phyloP scores from a whole-genome alignment of 2,113 vertebrate species.

The Hoplias malabaricus region DNA sequence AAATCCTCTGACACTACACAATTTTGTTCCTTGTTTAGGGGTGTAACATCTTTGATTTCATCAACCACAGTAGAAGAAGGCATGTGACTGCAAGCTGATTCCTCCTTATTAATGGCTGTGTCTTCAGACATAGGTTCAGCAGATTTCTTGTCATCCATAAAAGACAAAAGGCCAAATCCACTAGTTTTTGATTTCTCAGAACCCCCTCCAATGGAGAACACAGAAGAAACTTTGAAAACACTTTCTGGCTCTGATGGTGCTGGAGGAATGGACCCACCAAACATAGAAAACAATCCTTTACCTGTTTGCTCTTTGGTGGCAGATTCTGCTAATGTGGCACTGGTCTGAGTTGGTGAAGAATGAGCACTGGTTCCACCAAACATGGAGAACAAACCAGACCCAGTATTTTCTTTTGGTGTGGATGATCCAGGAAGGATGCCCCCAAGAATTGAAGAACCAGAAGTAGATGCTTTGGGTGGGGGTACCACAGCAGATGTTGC shows the following conservation, averaged over 20 bases:
- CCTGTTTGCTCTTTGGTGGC: conserved; percentile 62
- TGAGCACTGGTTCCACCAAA: conserved; percentile 63
- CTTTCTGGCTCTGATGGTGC: conserved; percentile 67
- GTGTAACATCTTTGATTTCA: conserved; percentile 19
- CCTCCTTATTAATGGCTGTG: conserved; percentile 20
- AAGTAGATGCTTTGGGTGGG: conserved; percentile 41
- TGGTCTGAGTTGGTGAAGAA: conserved; percentile 17
- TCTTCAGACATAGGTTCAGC: conserved; percentile 44
- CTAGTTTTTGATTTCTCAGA: conserved; percentile 69
- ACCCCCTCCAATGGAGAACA: conserved; percentile 73
- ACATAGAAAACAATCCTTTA: conserved; percentile 74
- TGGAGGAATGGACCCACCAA: conserved; percentile 57
- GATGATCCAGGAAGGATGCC: conserved; percentile 27
- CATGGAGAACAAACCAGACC: conserved; percentile 72
- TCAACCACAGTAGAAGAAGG: conserved; percentile 5
- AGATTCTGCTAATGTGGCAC: no score
- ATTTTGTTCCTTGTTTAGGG: background rate
- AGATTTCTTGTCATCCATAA: conserved; percentile 79
- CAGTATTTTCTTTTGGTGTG: conserved; percentile 59
- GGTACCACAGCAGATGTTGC: conserved; percentile 52
- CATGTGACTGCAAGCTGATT: conserved; percentile 15
- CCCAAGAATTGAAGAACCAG: conserved; percentile 40
- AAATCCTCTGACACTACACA: background rate
- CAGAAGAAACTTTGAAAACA: conserved; percentile 79
- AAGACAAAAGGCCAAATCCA: conserved; percentile 82